Conservation (phyloP, 1,140 invertebrate genomes). For the Phymorhynchus buccinoides region DNA sequence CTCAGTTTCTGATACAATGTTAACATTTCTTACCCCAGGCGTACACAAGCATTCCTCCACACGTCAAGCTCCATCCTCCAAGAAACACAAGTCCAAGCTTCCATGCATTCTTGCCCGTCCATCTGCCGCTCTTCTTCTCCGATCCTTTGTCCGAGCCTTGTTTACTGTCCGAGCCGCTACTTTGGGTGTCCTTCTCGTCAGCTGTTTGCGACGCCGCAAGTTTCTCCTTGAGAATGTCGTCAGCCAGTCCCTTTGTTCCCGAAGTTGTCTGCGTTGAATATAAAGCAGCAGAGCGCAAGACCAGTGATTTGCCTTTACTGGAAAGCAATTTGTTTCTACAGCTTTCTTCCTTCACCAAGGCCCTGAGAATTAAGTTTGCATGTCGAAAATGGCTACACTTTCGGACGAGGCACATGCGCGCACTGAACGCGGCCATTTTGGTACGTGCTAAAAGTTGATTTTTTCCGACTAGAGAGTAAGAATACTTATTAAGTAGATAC, state of each 20-base stretch:
- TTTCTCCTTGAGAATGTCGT: conserved; percentile 43
- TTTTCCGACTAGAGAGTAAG: neutral
- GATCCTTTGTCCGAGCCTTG: conserved; percentile 26
- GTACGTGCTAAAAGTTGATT: neutral
- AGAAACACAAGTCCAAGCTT: conserved; percentile 46
- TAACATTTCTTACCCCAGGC: conserved; percentile 43
- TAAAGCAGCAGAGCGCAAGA: neutral
- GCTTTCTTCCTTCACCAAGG: neutral
- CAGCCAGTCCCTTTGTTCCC: conserved; percentile 33
- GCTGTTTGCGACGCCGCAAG: neutral
- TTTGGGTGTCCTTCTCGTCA: conserved; percentile 8
- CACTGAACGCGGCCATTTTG: conserved; percentile 47
- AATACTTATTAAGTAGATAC: conserved; percentile 15
- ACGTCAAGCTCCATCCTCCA: conserved; percentile 39
- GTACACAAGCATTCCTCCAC: conserved; percentile 42
- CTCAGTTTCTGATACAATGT: neutral
- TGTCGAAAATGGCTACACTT: conserved; percentile 24
- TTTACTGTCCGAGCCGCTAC: conserved; percentile 4
- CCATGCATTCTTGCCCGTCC: conserved; percentile 52
- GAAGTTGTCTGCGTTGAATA: conserved; percentile 28
- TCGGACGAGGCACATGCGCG: conserved; percentile 41
- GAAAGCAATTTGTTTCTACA: neutral
- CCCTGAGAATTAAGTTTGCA: conserved; percentile 8
- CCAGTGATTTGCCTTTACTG: conserved; percentile 1
- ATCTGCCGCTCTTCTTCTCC: conserved; percentile 40